These are phyloP conservation scores for Synaphobranchus kaupii DNA, from an alignment of 2,797 vertebrate genomes.

Conservation along the genomic window DNA sequence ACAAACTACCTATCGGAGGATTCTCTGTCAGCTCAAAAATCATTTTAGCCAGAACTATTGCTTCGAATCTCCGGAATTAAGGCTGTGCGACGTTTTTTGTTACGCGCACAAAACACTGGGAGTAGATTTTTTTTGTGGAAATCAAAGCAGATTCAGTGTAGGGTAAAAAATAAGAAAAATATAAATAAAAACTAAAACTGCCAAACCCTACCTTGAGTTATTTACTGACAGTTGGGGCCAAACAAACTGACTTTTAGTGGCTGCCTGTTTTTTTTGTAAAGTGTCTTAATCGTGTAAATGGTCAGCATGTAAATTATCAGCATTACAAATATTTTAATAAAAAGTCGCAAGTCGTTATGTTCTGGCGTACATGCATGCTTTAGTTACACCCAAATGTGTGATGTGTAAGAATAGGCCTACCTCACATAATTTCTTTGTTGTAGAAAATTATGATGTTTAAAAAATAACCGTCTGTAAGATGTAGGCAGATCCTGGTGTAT, in stretches of 20 bases:
- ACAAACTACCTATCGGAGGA: neutral
- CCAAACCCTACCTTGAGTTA: slow-evolving; percentile 42
- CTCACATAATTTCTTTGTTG: slow-evolving; percentile 21
- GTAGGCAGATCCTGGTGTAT: slow-evolving; percentile 11
- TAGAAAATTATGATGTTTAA: neutral
- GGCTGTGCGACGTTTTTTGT: neutral
- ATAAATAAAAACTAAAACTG: slow-evolving; percentile 37
- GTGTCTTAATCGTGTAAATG: slow-evolving; percentile 39
- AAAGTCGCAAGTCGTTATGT: neutral
- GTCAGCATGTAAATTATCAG: neutral
- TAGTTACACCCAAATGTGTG: neutral
- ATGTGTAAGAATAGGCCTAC: slow-evolving; percentile 30
- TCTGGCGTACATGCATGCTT: slow-evolving; percentile 19
- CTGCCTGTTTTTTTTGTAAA: slow-evolving; percentile 57
- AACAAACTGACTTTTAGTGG: slow-evolving; percentile 38
- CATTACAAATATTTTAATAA: slow-evolving; percentile 9
- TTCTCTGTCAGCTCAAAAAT: neutral
- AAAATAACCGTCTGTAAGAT: slow-evolving; percentile 8
- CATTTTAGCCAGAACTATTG: neutral
- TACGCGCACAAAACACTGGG: neutral
- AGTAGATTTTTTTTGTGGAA: slow-evolving; percentile 13
- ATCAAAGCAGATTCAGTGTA: slow-evolving; percentile 26
- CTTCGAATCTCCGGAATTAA: neutral
- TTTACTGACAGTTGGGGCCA: neutral
- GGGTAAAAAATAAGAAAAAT: neutral